A percentile compares a stretch with the other conserved stretches of the same genome.
These are phyloP conservation scores for Umimayanthus chanpuru DNA, from an alignment of 92 coral and sea anemone species.

Conservation along the genomic window DNA sequence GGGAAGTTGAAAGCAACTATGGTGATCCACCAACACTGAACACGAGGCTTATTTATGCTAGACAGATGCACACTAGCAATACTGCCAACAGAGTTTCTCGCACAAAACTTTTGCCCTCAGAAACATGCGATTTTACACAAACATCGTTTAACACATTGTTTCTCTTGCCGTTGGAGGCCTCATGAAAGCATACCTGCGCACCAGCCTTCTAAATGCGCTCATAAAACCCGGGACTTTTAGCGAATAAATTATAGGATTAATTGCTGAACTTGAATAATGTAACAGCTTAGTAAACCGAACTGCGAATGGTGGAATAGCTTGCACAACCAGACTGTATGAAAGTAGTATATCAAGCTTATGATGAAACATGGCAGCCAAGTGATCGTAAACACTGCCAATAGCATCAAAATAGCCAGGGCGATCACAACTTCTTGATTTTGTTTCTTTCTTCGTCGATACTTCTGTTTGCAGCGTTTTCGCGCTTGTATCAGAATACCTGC, in stretches of 20 bases:
- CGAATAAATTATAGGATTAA: constrained; percentile 85
- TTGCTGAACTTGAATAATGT: constrained; percentile 81
- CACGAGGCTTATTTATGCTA: background rate
- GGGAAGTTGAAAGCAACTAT: too few species aligned
- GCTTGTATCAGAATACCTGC: constrained; percentile 68
- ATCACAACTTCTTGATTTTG: constrained; percentile 69
- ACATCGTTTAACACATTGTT: constrained; percentile 7
- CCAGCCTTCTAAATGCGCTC: constrained; percentile 61
- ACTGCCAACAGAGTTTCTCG: background rate
- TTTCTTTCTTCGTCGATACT: constrained; percentile 47
- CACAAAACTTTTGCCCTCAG: background rate
- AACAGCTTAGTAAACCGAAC: constrained; percentile 68
- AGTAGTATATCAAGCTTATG: constrained; percentile 64
- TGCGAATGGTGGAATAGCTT: constrained; percentile 47
- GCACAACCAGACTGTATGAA: constrained; percentile 17
- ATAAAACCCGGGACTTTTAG: constrained; percentile 83
- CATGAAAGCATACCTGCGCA: constrained; percentile 29
- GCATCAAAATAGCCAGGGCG: constrained; percentile 68
- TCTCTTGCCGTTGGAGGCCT: background rate
- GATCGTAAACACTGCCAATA: constrained; percentile 67
- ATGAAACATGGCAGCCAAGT: constrained; percentile 78
- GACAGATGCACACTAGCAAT: constrained; percentile 1
- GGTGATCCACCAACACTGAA: background rate
- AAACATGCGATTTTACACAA: constrained; percentile 10
- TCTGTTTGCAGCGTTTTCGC: constrained; percentile 47